A percentile compares a stretch with the other conserved stretches of the same genome.
Evolutionary conservation across 2,888 invertebrate species (phyloP).

Genomic region (Druceiella hillmani): DNA sequence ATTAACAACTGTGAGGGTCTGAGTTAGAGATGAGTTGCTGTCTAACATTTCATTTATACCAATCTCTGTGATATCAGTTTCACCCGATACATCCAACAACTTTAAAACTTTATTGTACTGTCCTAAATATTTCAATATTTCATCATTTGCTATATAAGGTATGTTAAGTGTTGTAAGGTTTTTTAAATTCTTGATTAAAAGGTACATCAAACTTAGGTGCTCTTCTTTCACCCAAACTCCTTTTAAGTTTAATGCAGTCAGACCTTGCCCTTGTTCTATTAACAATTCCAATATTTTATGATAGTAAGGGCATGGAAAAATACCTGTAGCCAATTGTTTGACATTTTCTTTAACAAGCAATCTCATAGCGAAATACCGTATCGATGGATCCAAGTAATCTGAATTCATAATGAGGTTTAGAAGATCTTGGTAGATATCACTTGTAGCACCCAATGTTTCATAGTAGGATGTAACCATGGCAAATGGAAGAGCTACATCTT

Average conservation of each 20-base stretch:
- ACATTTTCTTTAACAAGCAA: constrained; percentile 61
- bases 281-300: constrained; percentile 62
- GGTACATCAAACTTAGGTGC: constrained; percentile 56
- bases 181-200: constrained; percentile 54
- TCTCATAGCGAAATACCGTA: constrained; percentile 60
- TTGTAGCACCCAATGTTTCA: constrained; percentile 56
- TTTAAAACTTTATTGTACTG: constrained; percentile 52
- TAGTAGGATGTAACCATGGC: constrained; percentile 57
- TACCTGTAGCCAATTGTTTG: constrained; percentile 59
- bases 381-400: constrained; percentile 61
- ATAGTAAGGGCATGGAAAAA: constrained; percentile 68
- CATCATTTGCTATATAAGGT: constrained; percentile 66
- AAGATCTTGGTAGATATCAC: constrained; percentile 64
- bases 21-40: constrained; percentile 47
- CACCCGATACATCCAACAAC: constrained; percentile 63
- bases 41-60: constrained; percentile 55
- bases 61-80: constrained; percentile 61
- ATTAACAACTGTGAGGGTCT: constrained; percentile 56
- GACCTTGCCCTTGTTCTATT: constrained; percentile 55
- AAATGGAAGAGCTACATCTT: constrained; percentile 53
- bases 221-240: constrained; percentile 71
- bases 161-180: constrained; percentile 58
- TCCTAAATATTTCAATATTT: constrained; percentile 56
- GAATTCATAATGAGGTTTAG: constrained; percentile 59
- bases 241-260: constrained; percentile 61